Base-by-base conservation (phyloP, 2,888 invertebrate species). In the Rhimphoctona megacephalus region DNA sequence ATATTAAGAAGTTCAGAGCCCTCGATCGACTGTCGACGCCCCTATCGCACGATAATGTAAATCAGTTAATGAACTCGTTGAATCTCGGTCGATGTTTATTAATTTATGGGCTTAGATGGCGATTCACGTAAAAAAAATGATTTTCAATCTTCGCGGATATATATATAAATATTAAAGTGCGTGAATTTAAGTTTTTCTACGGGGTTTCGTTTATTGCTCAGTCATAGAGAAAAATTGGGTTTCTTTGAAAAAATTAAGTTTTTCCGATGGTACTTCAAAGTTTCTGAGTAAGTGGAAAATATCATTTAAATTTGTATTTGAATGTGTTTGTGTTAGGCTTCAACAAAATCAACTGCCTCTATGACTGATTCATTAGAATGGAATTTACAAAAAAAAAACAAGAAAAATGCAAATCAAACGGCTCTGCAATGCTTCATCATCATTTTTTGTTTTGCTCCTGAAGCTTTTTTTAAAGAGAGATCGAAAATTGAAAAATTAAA, bases 1-100 rank as follows among this genome's bases (percentile, higher is more conserved):
- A 49, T 77, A 81, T 81, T 74, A 19, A 43, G n/a, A 64, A 77
- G 49, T 77, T 77, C 76, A 25, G 25, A 64, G 64, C 36, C 70
- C 43, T 46, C 43, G 70, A n/a, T 70, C 46, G 6, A 22, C 70
- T 43, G 22, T 36, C 36, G 33, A 70, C 46, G 30, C 30, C 70
- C 69, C 19, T 25, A 49, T 33, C 19, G 61, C 33, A 14, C 33
- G 39, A 74, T 36, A n/a, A 54, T 57, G 73, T 57, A 19, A 57
- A 54, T 74, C 52, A 19, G 39, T 57, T 54, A 54, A 25, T 11
- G 30, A 19, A 14, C 46, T 49, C 46, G 30, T 70, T 19, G 46
- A 30, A 30, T 43, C 14, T 4, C 46, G 14, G 46, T 25, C 36
- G 7, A 33, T 36, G 25, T n/a, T 17, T 73, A 30, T 57, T 57